Evolutionary conservation across 2,888 invertebrate genomes (phyloP).

Genomic region (Cacoxenus indagator): DNA sequence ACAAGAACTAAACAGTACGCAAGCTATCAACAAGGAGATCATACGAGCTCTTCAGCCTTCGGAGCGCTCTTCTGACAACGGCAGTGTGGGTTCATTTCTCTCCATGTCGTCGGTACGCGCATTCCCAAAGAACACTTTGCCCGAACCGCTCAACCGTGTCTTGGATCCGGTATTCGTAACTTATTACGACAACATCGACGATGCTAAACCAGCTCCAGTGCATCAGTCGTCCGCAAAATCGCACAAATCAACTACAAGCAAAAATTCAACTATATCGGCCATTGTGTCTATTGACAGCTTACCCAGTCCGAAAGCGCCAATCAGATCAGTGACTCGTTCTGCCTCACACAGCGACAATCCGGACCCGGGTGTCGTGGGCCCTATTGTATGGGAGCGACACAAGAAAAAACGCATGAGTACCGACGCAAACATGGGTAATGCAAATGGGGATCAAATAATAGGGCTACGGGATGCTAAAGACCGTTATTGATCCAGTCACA

Average conservation of each 20-base stretch:
- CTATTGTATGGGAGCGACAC: conserved; percentile 86
- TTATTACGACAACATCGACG: conserved; percentile 75
- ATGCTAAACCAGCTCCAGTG: conserved; percentile 44
- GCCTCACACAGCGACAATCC: conserved; percentile 82
- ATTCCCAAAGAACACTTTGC: conserved; percentile 83
- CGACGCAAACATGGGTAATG: conserved; percentile 51
- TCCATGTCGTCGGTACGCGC: conserved; percentile 89
- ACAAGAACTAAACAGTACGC: conserved; percentile 49
- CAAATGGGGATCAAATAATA: conserved; percentile 44
- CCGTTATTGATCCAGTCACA: conserved; percentile 54
- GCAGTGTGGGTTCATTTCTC: conserved; percentile 82
- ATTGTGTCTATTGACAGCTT: conserved; percentile 59
- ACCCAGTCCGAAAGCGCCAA: conserved; percentile 61
- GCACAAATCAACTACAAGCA: conserved; percentile 34
- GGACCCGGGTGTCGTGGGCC: conserved; percentile 88
- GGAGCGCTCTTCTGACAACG: conserved; percentile 70
- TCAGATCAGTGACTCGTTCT: conserved; percentile 55
- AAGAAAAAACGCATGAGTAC: conserved; percentile 74
- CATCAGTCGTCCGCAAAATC: conserved; percentile 46
- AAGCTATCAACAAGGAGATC: conserved; percentile 68
- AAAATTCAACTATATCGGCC: conserved; percentile 37
- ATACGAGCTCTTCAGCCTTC: conserved; percentile 60
- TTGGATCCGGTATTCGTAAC: conserved; percentile 84
- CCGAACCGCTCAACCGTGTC: conserved; percentile 83
- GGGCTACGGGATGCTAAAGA: conserved; percentile 33